phyloP scores from a whole-genome alignment of 2,888 invertebrate genomes.

The Smittia sp. region DNA sequence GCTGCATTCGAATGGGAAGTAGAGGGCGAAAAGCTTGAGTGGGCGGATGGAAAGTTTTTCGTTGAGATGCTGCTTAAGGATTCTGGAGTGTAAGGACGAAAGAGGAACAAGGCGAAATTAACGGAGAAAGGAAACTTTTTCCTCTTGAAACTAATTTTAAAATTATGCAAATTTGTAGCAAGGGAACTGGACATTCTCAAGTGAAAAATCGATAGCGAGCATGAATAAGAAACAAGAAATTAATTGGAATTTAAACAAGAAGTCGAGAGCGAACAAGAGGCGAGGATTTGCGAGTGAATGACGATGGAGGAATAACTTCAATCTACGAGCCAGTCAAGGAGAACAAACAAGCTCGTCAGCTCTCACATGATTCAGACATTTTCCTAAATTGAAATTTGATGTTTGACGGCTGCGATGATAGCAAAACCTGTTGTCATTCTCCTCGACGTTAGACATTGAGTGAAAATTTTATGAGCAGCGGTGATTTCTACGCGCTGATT shows the following conservation, averaged over 20 bases:
- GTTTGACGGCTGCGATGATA: slow-evolving; percentile 18
- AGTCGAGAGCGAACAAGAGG: neutral
- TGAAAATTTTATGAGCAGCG: slow-evolving; percentile 33
- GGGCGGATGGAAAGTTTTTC: neutral
- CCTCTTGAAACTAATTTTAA: slow-evolving; percentile 12
- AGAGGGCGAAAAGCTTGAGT: neutral
- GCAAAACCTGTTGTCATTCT: neutral
- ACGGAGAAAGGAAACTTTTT: neutral
- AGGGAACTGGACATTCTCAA: neutral
- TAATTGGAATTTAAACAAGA: slow-evolving; percentile 9
- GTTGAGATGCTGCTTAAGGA: neutral
- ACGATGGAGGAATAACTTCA: neutral
- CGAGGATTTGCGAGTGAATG: neutral
- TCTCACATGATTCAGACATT: slow-evolving; percentile 14
- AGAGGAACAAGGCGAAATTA: neutral
- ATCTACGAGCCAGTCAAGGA: neutral
- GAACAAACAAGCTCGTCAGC: neutral
- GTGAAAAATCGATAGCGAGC: neutral
- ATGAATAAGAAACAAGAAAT: slow-evolving; percentile 1
- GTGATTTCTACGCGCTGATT: neutral
- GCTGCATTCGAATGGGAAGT: neutral
- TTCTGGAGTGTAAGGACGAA: neutral
- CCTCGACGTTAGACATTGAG: slow-evolving; percentile 13
- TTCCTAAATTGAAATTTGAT: slow-evolving; percentile 32
- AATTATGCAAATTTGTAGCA: slow-evolving; percentile 19